Evolutionary conservation across 2,888 invertebrate species (phyloP), one percentile per base, ranked within the genome.

Genomic region (Xestia xanthographa): DNA sequence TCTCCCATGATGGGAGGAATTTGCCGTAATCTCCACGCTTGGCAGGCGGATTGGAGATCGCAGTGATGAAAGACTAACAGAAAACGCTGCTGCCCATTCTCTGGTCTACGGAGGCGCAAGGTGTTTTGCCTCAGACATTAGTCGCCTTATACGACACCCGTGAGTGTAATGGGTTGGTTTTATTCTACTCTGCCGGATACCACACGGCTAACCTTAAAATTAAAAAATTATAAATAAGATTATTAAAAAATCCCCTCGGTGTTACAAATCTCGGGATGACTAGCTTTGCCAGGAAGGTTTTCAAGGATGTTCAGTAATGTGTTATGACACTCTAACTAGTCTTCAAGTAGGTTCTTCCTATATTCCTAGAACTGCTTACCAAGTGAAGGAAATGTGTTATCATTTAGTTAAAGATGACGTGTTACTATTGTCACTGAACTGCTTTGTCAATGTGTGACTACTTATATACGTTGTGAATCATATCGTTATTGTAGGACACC

Each of bases 331-430:
- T 73, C 41, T 74, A 60, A 76, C 62, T 41, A 56, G 48, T 43
- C 34, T 20, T 73, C 73, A 81, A 82, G 75, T 79, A 62, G 82
- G 50, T 66, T 82, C 80, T 83, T 83, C 73, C 77, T 80, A 80
- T 65, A 69, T 83, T 83, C 74, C 53, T 69, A 75, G 74, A 83
- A 83, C 69, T 69, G 71, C 26, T 80, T 53, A 67, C 58, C 65
- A 38, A 53, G 45, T 66, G 58, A 72, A 83, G 83, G 83, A 83
- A 83, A 83, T 83, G 83, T 83, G 26, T 83, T 83, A 83, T 83
- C 83, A 83, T 74, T 77, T 77, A 66, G 83, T 83, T 83, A 80
- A 80, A 53, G 66, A 80, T 83, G 83, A 72, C 77, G 72, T 58
- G 73, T 73, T 60, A 60, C 60, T 68, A 45, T 78, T 79, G 63